Base-by-base conservation (phyloP, 2,888 invertebrate species). In the Drosophila antonietae region DNA sequence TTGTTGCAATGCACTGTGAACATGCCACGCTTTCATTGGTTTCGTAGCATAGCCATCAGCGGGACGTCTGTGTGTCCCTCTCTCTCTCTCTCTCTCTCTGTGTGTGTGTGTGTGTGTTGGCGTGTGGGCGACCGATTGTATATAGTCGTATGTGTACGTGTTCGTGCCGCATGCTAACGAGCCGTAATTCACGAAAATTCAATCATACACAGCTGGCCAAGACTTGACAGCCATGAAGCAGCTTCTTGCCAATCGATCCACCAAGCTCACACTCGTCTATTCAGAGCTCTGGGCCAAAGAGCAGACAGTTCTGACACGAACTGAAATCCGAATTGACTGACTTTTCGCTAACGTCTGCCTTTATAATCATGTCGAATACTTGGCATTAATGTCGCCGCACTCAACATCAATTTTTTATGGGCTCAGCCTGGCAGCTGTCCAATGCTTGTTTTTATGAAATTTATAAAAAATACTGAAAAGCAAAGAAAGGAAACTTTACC, bases 131-230 rank as follows among this genome's bases (percentile, higher is more conserved):
- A 5, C 18, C 39, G 39, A 18, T 7, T 60, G 37, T 52, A 9
- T 44, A 12, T 44, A 23, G 52, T 20, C 39, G 23, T 59, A 28
- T 56, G 18, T 67, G 35, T 72, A 69, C 57, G 68, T 82, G 74
- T 82, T 87, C 85, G 82, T 83, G 78, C 74, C 74, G 61, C 88
- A 89, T 87, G 90, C 87, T 87, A 89, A 85, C 88, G 81, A 90
- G 87, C 80, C 75, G 80, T 89, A 85, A 86, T 85, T 85, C 86
- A 80, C 78, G 76, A 88, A 90, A 88, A 88, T 90, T 83, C 89
- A 88, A 88, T 88, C 81, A 87, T 82, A 74, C 47, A 56, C 75
- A 69, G 73, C 68, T 78, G 79, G 75, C 75, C 75, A 78, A 68
- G 69, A 61, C 63, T 68, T 53, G n/a, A 53, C 57, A 76, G 44